phyloP scores from a whole-genome alignment of 2,113 vertebrate species.

The Phoenicopterus ruber region DNA sequence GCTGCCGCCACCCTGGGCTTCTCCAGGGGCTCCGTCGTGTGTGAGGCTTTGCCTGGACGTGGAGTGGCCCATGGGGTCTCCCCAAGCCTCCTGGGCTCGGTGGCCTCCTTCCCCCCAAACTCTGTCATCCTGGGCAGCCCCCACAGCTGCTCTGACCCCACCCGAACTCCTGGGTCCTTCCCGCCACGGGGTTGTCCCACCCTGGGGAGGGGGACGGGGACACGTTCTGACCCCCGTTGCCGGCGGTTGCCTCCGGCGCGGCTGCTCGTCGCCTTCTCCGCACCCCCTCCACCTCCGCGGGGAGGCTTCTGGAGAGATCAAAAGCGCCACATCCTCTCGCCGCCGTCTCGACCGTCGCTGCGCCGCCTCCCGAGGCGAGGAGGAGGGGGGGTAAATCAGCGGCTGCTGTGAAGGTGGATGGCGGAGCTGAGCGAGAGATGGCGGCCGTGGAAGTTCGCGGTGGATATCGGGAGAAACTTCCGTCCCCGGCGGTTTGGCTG shows the following conservation, averaged over 20 bases:
- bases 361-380: neutral
- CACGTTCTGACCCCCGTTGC: neutral
- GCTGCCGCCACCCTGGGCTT: neutral
- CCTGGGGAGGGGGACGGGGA: too few species aligned
- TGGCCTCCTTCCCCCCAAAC: too few species aligned
- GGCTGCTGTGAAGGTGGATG: neutral
- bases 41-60: too few species aligned
- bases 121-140: neutral
- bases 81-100: neutral
- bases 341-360: neutral
- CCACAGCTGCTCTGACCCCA: neutral
- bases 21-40: neutral
- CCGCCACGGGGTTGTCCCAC: neutral
- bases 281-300: too few species aligned
- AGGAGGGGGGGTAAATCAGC: neutral
- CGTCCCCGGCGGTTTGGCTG: rapidly evolving
- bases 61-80: neutral
- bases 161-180: neutral
- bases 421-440: neutral
- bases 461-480: neutral
- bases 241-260: neutral
- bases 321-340: neutral
- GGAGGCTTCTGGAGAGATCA: neutral
- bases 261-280: neutral
- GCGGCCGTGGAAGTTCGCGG: rapidly evolving